Evolutionary conservation across 64 coral and sea anemone species (phyloP), one percentile per base, ranked within the genome.

Genomic region (Actinia tenebrosa): DNA sequence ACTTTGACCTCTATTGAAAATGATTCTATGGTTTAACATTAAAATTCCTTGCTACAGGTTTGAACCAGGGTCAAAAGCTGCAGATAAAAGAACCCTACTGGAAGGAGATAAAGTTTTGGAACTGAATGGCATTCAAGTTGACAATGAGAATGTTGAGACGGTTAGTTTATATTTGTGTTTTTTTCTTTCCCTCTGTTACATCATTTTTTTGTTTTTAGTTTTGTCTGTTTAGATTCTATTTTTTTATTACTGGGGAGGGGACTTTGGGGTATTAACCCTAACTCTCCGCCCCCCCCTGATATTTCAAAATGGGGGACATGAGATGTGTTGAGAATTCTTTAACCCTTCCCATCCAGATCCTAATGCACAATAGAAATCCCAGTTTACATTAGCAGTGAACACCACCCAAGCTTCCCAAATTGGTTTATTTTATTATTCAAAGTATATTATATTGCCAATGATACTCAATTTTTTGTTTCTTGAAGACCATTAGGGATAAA

Each of bases 31-130:
- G 30, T 37, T 37, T 37, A 44, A 79, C 10, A 8, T 79, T 11
- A 4, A 45, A 79, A 30, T 42, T 3, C 8, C 63, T 86, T 58
- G 56, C 5, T 88, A 52, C 66, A 80, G 45, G 43, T 22, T 75
- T 88, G 44, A 54, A 7, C 42, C 59, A 43, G 25, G 46, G 17
- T 42, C 60, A 14, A 80, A 60, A 79, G 2, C 27, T 15, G 44
- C 7, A 16, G 26, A 69, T 3, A 44, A 45, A 63, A 86, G 20
- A 52, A 60, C 45, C 54, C 37, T 62, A 19, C 56, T 14, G 30
- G 62, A 66, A 55, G 91, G 91, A 69, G 91, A 92, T 64, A 92
- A 92, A 79, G 86, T 92, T 25, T 84, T 92, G 91, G 91, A 92
- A 69, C 71, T 92, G 3, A 92, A 92, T 66, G 87, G 87, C 22